phyloP scores from a whole-genome alignment of 2,888 invertebrate species.

The Hirtodrosophila histrioides region DNA sequence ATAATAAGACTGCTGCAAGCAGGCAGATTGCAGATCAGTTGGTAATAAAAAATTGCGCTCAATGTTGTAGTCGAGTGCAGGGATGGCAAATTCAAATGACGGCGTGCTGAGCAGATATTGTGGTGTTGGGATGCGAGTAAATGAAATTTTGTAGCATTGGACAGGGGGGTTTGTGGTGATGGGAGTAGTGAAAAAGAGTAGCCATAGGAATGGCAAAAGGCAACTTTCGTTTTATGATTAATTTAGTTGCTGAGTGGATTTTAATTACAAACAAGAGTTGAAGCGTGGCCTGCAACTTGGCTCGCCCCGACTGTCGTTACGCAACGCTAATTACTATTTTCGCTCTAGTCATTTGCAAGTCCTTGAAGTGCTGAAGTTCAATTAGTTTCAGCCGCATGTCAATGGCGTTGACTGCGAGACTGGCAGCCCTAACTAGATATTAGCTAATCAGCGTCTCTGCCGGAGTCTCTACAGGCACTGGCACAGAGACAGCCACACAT shows the following conservation, averaged over 20 bases:
- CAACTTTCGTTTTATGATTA: conserved; percentile 74
- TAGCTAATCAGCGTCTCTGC: conserved; percentile 71
- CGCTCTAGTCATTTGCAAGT: conserved; percentile 79
- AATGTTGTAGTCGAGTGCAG: conserved; percentile 6
- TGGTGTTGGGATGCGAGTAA: conserved; percentile 30
- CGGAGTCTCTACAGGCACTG: conserved; percentile 31
- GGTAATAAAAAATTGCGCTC: conserved; percentile 49
- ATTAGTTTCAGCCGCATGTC: conserved; percentile 77
- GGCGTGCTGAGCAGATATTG: conserved; percentile 16
- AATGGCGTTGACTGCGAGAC: conserved; percentile 61
- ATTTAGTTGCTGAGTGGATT: conserved; percentile 79
- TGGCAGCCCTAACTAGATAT: conserved; percentile 60
- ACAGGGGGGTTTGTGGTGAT: not conserved
- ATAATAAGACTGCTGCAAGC: conserved; percentile 30
- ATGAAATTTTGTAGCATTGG: conserved; percentile 52
- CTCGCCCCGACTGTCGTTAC: conserved; percentile 63
- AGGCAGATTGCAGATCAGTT: conserved; percentile 51
- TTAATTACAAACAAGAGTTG: conserved; percentile 78
- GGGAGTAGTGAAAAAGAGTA: conserved; percentile 4
- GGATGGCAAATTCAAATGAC: conserved; percentile 36
- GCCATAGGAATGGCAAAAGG: conserved; percentile 31
- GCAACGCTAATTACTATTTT: conserved; percentile 80
- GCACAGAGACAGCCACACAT: conserved; percentile 1
- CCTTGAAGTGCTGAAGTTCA: conserved; percentile 76
- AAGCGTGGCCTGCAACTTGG: conserved; percentile 48